Percentiles rank a stretch among this genome's conserved stretches.
Evolutionary conservation across 2,113 vertebrate species (phyloP).

Genomic region (Myanophis thanlyinensis): DNA sequence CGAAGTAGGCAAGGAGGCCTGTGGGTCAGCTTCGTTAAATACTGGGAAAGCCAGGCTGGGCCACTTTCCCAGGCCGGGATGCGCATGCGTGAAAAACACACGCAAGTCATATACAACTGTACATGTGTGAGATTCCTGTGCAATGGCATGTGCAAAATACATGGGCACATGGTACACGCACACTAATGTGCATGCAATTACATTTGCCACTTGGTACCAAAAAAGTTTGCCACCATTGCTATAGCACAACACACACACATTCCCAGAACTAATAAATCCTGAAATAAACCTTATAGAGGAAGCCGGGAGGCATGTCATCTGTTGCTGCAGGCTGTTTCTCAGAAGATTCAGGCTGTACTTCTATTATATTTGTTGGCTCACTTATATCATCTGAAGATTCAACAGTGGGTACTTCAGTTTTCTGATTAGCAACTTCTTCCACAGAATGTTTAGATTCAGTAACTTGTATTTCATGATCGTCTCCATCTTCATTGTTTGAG

Average conservation of each 20-base stretch:
- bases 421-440: conserved; percentile 1
- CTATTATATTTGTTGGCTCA: conserved; percentile 60
- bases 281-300: conserved; percentile 84
- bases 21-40: no score
- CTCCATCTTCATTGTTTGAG: conserved; percentile 93
- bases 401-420: conserved; percentile 12
- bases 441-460: conserved; percentile 38
- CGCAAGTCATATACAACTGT: no score
- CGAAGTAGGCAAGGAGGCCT: no score
- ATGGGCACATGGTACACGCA: no score
- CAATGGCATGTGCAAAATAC: no score
- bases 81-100: no score
- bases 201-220: no score
- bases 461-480: conserved; percentile 48
- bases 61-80: no score
- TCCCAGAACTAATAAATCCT: background rate
- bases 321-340: conserved; percentile 37
- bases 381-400: conserved; percentile 50
- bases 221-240: no score
- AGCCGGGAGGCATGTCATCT: conserved; percentile 74
- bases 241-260: background rate
- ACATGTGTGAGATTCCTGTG: no score
- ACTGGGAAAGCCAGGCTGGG: no score
- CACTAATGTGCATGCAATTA: no score
- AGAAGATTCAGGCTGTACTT: conserved; percentile 24